Conservation (phyloP, 2,113 vertebrate genomes). For the Ivindomyrus marchei region DNA sequence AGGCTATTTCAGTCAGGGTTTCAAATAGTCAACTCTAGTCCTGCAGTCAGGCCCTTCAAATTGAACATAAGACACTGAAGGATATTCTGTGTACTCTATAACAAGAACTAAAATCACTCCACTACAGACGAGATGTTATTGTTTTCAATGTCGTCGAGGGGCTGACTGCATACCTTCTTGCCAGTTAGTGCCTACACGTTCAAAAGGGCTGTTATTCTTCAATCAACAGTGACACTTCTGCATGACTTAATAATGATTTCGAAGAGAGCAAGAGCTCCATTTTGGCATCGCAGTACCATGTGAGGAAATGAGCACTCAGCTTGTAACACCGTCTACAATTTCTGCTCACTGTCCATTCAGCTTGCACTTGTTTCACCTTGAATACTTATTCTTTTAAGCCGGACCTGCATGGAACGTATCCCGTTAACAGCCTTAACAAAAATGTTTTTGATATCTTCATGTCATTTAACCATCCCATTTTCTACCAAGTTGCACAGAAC, state of each 20-base stretch:
- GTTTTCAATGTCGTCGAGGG: neutral
- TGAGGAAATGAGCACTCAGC: neutral
- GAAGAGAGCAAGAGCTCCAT: neutral
- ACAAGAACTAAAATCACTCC: neutral
- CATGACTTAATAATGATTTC: constrained; percentile 1
- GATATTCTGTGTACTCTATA: neutral
- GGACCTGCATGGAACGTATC: constrained; percentile 24
- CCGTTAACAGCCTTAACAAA: constrained; percentile 67
- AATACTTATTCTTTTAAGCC: constrained; percentile 62
- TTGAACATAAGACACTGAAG: neutral
- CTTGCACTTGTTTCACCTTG: constrained; percentile 30
- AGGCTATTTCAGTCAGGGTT: neutral
- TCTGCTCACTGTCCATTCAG: neutral
- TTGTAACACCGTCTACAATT: neutral
- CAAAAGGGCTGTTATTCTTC: constrained; percentile 42
- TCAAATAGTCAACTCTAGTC: neutral
- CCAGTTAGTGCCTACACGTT: neutral
- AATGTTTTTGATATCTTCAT: constrained; percentile 69
- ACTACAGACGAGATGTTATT: neutral
- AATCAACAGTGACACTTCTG: neutral
- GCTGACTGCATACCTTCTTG: neutral
- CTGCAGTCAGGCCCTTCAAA: neutral
- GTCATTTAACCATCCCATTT: constrained; percentile 71
- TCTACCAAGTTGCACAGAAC: constrained; percentile 62
- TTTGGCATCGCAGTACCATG: neutral